These are phyloP conservation scores for Acomys russatus DNA, from an alignment of 2,797 vertebrate genomes.

Conservation along the genomic window DNA sequence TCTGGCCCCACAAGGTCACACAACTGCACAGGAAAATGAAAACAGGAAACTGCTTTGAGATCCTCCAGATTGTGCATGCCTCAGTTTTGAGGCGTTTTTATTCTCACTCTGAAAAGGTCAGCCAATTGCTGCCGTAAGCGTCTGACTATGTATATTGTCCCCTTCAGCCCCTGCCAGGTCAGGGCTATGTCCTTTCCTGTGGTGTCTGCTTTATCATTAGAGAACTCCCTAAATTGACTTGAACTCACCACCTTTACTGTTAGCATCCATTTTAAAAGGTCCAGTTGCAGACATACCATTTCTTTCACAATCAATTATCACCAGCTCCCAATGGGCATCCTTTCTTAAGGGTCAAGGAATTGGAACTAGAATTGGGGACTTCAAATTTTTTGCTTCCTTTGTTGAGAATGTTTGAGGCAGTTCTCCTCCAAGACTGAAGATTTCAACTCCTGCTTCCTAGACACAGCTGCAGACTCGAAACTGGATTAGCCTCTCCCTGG, in stretches of 20 bases:
- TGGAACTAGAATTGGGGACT: not conserved
- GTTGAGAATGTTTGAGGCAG: not conserved
- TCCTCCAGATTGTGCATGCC: not conserved
- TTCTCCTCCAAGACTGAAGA: not conserved
- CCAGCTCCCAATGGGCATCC: not conserved
- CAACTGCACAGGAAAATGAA: not conserved
- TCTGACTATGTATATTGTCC: not conserved
- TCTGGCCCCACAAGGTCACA: not conserved
- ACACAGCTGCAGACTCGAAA: conserved; percentile 29
- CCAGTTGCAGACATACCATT: conserved; percentile 17
- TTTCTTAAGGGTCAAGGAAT: not conserved
- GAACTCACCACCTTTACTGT: conserved; percentile 39
- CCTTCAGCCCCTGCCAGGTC: not conserved
- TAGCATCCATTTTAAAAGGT: conserved; percentile 60
- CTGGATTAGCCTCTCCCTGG: conserved; percentile 54
- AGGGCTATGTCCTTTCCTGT: not conserved
- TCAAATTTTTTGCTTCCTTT: conserved; percentile 27
- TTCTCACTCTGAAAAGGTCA: not conserved
- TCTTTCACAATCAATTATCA: conserved; percentile 42
- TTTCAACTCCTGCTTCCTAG: not conserved
- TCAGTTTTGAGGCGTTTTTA: not conserved
- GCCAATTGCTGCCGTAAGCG: not conserved
- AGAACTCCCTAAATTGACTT: conserved; percentile 51
- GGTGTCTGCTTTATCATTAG: conserved; percentile 4
- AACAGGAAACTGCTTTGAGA: not conserved